Conservation (phyloP, 2,888 invertebrate species). For the Homarus gammarus region DNA sequence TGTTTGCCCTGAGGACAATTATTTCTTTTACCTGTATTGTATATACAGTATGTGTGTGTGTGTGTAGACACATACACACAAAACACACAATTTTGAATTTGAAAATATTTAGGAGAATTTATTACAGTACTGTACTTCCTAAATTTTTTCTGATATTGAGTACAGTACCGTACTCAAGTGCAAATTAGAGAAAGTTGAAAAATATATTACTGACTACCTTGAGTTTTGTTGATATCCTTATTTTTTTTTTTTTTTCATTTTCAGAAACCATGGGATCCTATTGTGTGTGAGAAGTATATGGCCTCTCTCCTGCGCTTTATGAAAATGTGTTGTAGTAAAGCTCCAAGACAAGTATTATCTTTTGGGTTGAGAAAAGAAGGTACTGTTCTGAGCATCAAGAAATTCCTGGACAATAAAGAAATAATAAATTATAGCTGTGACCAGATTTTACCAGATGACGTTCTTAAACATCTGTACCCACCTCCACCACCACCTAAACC, state of each 20-base stretch:
- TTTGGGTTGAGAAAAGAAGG: constrained; percentile 32
- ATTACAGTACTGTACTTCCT: neutral
- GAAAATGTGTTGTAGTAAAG: constrained; percentile 24
- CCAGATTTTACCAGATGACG: constrained; percentile 8
- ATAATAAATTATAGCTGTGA: neutral
- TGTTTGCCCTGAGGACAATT: too few species aligned
- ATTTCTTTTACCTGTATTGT: too few species aligned
- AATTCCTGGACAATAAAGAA: neutral
- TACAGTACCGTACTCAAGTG: neutral
- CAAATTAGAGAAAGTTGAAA: neutral
- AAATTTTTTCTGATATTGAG: neutral
- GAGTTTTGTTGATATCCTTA: neutral
- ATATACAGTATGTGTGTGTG: too few species aligned
- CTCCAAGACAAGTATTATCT: neutral
- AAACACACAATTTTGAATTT: too few species aligned
- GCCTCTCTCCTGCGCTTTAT: constrained; percentile 27
- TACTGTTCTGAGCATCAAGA: constrained; percentile 13
- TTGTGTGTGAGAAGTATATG: constrained; percentile 8
- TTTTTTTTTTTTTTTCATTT: neutral
- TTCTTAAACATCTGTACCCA: neutral
- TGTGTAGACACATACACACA: too few species aligned
- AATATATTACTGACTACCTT: neutral
- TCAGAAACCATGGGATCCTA: constrained; percentile 17
- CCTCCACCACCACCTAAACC: constrained; percentile 8
- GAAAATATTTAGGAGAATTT: neutral